Base-by-base conservation (phyloP, 2,113 vertebrate species). In the Gavia stellata region DNA sequence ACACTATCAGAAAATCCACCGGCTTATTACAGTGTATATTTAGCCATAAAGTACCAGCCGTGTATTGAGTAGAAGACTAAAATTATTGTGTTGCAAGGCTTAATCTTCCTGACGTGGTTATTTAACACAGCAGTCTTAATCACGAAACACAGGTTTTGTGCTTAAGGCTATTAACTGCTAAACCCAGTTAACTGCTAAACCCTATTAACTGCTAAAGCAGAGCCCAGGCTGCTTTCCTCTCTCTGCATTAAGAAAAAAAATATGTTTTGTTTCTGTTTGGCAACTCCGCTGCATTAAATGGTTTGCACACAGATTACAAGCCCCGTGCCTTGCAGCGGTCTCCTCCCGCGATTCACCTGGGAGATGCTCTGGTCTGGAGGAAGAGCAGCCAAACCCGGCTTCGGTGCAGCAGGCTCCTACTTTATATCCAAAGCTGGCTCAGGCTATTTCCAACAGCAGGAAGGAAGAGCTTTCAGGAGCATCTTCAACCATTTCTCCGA, bases 61-160 rank as follows among this genome's bases (percentile, higher is more conserved):
- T 2, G 4, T 86, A 42, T 65, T 6, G 3, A 94, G 82, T 33
- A 83, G 61, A 74, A 94, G 78, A 86, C 90, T 81, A 25, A 96
- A 98, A 98, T 97, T 63, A 91, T 59, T 78, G 56, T 73, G 81
- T 88, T 94, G 87, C 74, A 86, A 94, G 78, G 84, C 82, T 94
- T 95, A 86, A 96, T 97, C 97, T 96, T 85, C 92, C 94, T 78
- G 78, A 97, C 31, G 28, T 56, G 75, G 45, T 72, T 92, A 74
- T 91, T 97, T 96, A 94, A 70, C 72, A 10, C 28, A 31, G 86
- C 3, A 17, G 70, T 26, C 93, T 93, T 95, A 96, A 97, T 84
- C 96, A 94, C 80, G 78, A 96, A 97, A 31, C 95, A 87, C 81
- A 79, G 94, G 75, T 94, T 96, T 47, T 25, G 36, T 59, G 55